Evolutionary conservation across 2,888 invertebrate species (phyloP), one percentile per base, ranked within the genome.

Genomic region (Coleophora flavipennella): DNA sequence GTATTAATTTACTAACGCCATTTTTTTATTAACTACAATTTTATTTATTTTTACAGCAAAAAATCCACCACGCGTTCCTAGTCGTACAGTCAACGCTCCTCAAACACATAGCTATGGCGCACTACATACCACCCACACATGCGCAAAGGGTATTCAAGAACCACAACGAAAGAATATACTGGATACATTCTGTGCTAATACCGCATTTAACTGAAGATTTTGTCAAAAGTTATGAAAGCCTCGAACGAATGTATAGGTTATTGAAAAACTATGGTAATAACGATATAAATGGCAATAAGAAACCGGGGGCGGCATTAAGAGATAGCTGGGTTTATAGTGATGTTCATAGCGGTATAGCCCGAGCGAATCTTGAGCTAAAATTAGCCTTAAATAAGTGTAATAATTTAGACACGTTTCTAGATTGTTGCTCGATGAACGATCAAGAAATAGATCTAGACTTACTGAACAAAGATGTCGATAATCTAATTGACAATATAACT

Each of bases 21-120:
- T n/a, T n/a, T n/a, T n/a, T n/a, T n/a, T n/a, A n/a, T n/a, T n/a
- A n/a, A n/a, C n/a, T n/a, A n/a, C n/a, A 4, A 20, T 20, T 4
- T 20, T 20, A 4, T 20, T 20, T 6, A 3, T 6, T 20, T 20
- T 20, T 20, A 20, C 20, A 65, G 1, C 75, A 85, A 85, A 77
- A 77, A 76, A 77, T 85, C 31, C 83, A 85, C 42, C 81, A 85
- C 56, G 76, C 78, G 0, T 85, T 75, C 47, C 51, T 85, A 13
- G 80, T 85, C 0, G 70, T 85, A 0, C 85, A 85, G 38, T 85
- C 85, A 0, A 72, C 77, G 0, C 45, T 85, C 0, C 48, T 85
- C 0, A 84, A 83, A 44, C 74, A 79, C 42, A 57, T 84, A 0
- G 83, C 84, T 0, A 62, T 84, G 64, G 72, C 66, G 0, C 85